These are phyloP conservation scores for Lamprotornis superbus DNA, from an alignment of 2,113 vertebrate genomes.

Conservation along the genomic window DNA sequence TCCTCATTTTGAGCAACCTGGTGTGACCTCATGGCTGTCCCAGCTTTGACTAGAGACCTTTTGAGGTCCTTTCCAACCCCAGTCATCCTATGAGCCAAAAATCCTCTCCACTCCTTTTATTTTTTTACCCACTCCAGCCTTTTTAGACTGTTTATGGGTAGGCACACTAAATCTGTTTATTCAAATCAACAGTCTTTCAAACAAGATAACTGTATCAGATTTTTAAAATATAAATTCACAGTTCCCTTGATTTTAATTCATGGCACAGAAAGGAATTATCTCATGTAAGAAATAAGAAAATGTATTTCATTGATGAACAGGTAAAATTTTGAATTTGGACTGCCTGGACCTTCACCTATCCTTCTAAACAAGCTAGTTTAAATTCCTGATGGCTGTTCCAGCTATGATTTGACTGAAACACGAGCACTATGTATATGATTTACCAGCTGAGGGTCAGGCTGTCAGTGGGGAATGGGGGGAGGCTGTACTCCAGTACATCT, in stretches of 20 bases:
- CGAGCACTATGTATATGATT: neutral
- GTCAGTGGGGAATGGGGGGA: neutral
- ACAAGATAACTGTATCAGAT: neutral
- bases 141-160: neutral
- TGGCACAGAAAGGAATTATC: neutral
- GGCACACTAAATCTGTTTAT: neutral
- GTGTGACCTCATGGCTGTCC: neutral
- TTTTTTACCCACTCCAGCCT: neutral
- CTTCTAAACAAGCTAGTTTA: neutral
- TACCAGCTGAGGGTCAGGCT: neutral
- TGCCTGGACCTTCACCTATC: neutral
- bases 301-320: neutral
- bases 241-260: neutral
- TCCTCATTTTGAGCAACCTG: neutral
- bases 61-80: neutral
- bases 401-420: neutral
- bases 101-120: neutral
- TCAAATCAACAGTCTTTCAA: neutral
- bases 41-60: neutral
- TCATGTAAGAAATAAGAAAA: neutral
- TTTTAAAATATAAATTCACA: neutral
- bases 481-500: fast-evolving
- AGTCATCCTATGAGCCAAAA: neutral
- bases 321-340: neutral
- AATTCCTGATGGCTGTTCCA: neutral